Base-by-base conservation (phyloP, 2,797 vertebrate genomes). In the Dicrostonyx torquatus region DNA sequence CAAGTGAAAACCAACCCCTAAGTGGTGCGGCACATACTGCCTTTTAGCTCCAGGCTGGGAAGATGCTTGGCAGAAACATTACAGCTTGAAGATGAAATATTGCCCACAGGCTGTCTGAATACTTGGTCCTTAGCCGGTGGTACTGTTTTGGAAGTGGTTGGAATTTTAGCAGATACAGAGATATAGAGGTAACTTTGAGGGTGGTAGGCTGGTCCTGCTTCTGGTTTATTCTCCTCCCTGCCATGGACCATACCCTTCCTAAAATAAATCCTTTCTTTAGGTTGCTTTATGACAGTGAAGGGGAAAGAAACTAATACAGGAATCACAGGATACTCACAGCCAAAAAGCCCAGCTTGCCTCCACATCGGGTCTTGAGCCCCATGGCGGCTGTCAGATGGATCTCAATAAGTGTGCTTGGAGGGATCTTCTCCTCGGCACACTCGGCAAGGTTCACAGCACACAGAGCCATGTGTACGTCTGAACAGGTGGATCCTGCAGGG, bases 371-470 rank as follows among this genome's bases (percentile, higher is more conserved):
- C 96, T 99, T 99, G 97, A 99, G 98, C 87, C 99, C 99, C 53
- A 99, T 98, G 0, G 99, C 99, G 0, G 99, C 99, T 0, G 99
- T 99, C 95, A 99, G 98, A 58, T 99, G 99, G 97, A 99, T 99
- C 98, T 99, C 99, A 37, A 99, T 98, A 92, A 99, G 98, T 15
- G 99, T 99, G 85, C 98, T 98, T 0, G 99, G 98, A 0, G 99
- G 98, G 98, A 99, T 99, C 98, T 99, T 99, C 94, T 99, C 98
- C 95, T 99, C 99, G 0, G 99, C 99, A 0, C 99, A 99, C 93
- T 99, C 99, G 0, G 99, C 99, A 94, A 99, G 99, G 98, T 99
- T 99, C 94, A 99, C 99, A 0, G 99, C 99, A 2, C 99, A 99
- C 90, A 99, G 96, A 40, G 99, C 99, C 98, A 99, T 98, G 96